phyloP scores from a whole-genome alignment of 2,797 vertebrate species.

The Hoplostethus atlanticus region DNA sequence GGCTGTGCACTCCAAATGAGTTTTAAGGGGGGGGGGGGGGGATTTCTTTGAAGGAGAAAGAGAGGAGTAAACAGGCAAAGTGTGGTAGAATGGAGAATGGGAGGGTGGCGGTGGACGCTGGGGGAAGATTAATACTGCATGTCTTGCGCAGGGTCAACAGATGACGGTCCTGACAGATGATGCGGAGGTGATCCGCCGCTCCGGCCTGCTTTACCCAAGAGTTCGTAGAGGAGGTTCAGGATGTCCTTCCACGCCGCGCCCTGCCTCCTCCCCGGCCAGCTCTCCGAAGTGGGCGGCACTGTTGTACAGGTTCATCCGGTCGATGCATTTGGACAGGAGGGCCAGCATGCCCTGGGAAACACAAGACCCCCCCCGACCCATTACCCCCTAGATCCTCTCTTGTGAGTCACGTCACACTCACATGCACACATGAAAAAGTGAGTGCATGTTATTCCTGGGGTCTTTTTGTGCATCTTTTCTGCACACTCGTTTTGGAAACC shows the following conservation, averaged over 20 bases:
- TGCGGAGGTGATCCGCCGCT: slow-evolving; percentile 45
- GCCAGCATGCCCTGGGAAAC: slow-evolving; percentile 92
- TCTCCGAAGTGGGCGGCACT: slow-evolving; percentile 95
- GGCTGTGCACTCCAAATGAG: slow-evolving; percentile 38
- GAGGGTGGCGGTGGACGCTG: slow-evolving; percentile 13
- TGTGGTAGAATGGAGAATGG: slow-evolving; percentile 5
- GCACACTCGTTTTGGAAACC: too few species aligned
- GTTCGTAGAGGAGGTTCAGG: slow-evolving; percentile 95
- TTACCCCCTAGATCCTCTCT: too few species aligned
- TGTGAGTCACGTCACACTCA: too few species aligned
- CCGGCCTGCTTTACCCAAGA: slow-evolving; percentile 87
- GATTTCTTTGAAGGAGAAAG: slow-evolving; percentile 6
- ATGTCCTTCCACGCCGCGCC: slow-evolving; percentile 95
- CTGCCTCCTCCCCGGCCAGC: slow-evolving; percentile 90
- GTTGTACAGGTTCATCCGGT: slow-evolving; percentile 95
- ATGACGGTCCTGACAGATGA: slow-evolving; percentile 41
- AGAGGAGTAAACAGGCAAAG: not conserved
- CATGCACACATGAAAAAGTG: too few species aligned
- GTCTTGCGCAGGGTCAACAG: slow-evolving; percentile 42
- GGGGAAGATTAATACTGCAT: slow-evolving; percentile 57
- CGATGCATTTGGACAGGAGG: slow-evolving; percentile 95
- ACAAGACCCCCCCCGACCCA: too few species aligned
- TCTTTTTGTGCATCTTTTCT: too few species aligned
- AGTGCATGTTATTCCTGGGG: too few species aligned
- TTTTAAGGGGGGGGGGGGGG: not conserved